Conservation (phyloP, 2,113 vertebrate genomes). For the Hyperoodon ampullatus region DNA sequence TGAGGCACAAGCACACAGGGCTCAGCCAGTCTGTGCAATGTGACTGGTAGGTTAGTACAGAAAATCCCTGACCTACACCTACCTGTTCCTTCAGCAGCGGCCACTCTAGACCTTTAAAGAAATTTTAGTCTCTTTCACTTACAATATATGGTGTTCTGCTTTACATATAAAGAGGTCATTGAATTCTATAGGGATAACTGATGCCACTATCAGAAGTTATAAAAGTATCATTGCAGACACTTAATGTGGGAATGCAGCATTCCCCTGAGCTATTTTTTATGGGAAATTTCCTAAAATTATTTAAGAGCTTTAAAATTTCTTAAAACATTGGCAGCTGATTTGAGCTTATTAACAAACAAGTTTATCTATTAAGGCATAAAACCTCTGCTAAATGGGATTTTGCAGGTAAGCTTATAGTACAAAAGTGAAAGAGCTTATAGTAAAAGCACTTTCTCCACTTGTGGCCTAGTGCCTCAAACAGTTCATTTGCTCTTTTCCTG, state of each 20-base stretch:
- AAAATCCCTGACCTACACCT: neutral
- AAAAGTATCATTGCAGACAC: neutral
- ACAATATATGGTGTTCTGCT: neutral
- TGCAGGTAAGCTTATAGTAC: neutral
- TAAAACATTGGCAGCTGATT: slow-evolving; percentile 13
- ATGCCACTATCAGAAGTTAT: neutral
- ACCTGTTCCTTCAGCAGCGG: neutral
- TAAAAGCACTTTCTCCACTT: neutral
- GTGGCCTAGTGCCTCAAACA: neutral
- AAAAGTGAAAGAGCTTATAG: neutral
- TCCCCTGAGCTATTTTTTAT: neutral
- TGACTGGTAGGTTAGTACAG: neutral
- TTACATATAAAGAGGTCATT: neutral
- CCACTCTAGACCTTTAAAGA: neutral
- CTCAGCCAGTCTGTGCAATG: accelerated
- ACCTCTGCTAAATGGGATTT: neutral
- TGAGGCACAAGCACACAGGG: neutral
- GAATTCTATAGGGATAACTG: neutral
- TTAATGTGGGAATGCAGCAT: neutral
- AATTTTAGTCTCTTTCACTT: neutral
- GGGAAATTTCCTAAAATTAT: neutral
- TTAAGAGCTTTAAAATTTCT: slow-evolving; percentile 1
- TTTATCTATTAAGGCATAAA: neutral
- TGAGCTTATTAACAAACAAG: neutral
- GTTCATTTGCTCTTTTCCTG: neutral